Conservation (phyloP, 2,888 invertebrate species). For the Zhuqinia jingwanae region DNA sequence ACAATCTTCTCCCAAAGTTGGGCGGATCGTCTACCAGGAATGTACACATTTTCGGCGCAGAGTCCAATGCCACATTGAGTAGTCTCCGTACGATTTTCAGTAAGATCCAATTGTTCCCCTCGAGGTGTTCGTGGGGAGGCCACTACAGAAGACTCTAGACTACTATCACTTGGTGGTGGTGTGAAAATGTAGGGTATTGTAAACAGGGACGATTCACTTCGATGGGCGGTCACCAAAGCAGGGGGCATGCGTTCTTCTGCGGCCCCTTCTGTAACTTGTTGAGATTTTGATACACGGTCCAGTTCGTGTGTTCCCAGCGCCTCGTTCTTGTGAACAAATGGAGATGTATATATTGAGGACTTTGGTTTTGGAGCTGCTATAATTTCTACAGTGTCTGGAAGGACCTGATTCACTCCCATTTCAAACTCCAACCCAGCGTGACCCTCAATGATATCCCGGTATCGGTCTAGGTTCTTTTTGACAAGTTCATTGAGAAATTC, state of each 20-base stretch:
- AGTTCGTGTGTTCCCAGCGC: neutral
- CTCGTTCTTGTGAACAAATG: slow-evolving; percentile 16
- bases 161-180: neutral
- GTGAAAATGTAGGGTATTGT: slow-evolving; percentile 33
- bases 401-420: neutral
- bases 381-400: neutral
- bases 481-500: slow-evolving; percentile 71
- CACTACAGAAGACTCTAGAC: neutral
- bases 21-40: neutral
- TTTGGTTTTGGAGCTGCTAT: neutral
- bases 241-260: too few species aligned
- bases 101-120: neutral
- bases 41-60: neutral
- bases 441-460: slow-evolving; percentile 53
- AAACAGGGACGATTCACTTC: slow-evolving; percentile 5
- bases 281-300: neutral
- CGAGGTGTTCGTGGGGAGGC: neutral
- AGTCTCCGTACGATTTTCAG: neutral
- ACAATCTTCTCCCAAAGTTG: slow-evolving; percentile 53
- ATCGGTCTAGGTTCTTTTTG: slow-evolving; percentile 53
- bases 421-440: slow-evolving; percentile 4
- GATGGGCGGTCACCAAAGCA: neutral
- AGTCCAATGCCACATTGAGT: neutral
- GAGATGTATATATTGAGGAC: neutral
- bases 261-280: neutral